Evolutionary conservation across 2,888 invertebrate species (phyloP), one percentile per base, ranked within the genome.

Genomic region (Dione vanillae): DNA sequence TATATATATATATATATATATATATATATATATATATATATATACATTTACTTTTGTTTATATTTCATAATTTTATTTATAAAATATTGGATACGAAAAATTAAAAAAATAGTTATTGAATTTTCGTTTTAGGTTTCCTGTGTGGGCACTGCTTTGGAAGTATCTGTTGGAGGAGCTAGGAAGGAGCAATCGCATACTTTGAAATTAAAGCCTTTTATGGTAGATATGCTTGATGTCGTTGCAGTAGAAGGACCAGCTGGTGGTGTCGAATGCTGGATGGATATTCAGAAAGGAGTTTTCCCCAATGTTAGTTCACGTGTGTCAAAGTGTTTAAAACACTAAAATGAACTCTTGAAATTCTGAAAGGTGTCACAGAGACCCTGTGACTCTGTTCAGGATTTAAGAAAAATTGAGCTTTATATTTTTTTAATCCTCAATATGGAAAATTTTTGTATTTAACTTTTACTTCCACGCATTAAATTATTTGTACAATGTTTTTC

Each of bases 231-330:
- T 35, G 95, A 96, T 78, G 95, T 96, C 0, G 94, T 96, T 2
- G 94, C 95, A 0, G 95, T 96, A 0, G 94, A 95, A 27, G 95
- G 95, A 0, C 93, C 94, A 0, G 94, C 94, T 14, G 95, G 95
- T 5, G 94, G 95, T 0, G 94, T 96, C 0, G 95, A 96, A 78
- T 96, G 96, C 85, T 96, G 96, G 96, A 96, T 96, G 96, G 96
- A 96, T 76, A 96, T 96, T 72, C 95, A 95, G 78, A 94, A 94
- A 76, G 96, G 96, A 80, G 91, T 94, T 75, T 96, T 95, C 83
- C 96, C 96, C 19, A 95, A 95, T 77, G 95, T 95, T 82, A 91
- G 90, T 83, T 10, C 27, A 3, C 5, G 27, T n/a, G n/a, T n/a
- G n/a, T n/a, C n/a, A n/a, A n/a, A n/a, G n/a, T n/a, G n/a, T n/a